phyloP scores from a whole-genome alignment of 2,888 invertebrate genomes.

The Drosophila austrosaltans region DNA sequence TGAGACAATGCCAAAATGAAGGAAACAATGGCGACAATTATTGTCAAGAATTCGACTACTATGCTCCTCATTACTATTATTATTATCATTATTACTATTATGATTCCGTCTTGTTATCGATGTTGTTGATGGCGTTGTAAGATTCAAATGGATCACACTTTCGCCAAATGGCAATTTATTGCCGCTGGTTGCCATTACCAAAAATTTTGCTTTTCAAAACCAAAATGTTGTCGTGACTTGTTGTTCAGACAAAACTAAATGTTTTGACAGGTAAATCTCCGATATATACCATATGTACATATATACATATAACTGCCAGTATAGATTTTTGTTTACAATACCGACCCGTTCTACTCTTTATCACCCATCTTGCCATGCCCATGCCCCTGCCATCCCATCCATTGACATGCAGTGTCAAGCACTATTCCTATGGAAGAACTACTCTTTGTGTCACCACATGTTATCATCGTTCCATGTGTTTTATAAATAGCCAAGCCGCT shows the following conservation, averaged over 20 bases:
- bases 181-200: constrained; percentile 13
- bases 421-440: not conserved
- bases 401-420: not conserved
- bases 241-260: not conserved
- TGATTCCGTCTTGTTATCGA: not conserved
- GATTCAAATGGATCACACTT: not conserved
- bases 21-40: constrained; percentile 34
- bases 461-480: not conserved
- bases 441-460: constrained; percentile 1
- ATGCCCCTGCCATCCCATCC: not conserved
- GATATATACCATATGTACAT: not conserved
- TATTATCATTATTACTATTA: not conserved
- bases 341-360: not conserved
- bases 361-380: not conserved
- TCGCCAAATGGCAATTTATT: constrained; percentile 10
- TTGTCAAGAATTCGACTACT: not conserved
- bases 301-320: not conserved
- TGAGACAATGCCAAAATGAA: constrained; percentile 47
- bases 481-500: constrained; percentile 11
- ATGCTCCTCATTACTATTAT: constrained; percentile 3
- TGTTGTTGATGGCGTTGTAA: not conserved
- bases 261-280: not conserved
- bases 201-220: constrained; percentile 11
- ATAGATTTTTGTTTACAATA: not conserved
- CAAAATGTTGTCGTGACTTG: not conserved